phyloP scores from a whole-genome alignment of 2,113 vertebrate species.

The Rhynchomys soricoides region DNA sequence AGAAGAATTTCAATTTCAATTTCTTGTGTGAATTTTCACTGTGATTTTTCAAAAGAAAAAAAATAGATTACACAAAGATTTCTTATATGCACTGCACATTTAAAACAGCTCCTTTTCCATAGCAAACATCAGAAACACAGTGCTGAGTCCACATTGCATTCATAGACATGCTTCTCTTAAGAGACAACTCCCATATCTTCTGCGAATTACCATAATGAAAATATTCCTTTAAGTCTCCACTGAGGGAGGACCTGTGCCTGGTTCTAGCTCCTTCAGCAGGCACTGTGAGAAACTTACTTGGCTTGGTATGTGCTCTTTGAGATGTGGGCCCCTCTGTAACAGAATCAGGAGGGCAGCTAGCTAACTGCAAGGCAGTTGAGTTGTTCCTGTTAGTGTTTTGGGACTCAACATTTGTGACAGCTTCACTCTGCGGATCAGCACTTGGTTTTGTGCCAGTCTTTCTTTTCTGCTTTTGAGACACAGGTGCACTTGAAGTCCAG shows the following conservation, averaged over 20 bases:
- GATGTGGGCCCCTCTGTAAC: constrained; percentile 86
- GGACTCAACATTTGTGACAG: constrained; percentile 86
- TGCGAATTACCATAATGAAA: constrained; percentile 82
- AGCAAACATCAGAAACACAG: constrained; percentile 82
- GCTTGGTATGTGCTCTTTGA: constrained; percentile 89
- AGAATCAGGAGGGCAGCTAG: constrained; percentile 72
- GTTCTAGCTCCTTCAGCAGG: constrained; percentile 89
- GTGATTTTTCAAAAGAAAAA: constrained; percentile 77
- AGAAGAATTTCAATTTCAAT: constrained; percentile 83
- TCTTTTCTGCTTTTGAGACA: constrained; percentile 92
- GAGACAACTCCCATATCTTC: constrained; percentile 85
- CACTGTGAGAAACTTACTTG: constrained; percentile 95
- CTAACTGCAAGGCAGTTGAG: constrained; percentile 92
- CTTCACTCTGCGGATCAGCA: constrained; percentile 85
- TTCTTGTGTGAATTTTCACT: constrained; percentile 76
- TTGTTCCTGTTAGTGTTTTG: constrained; percentile 98
- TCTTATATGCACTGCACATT: constrained; percentile 96
- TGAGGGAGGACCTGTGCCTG: constrained; percentile 92
- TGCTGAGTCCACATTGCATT: constrained; percentile 90
- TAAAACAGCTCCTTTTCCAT: constrained; percentile 88
- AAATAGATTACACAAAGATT: constrained; percentile 92
- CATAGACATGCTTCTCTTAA: constrained; percentile 95
- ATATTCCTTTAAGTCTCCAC: constrained; percentile 88
- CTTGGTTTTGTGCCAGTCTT: constrained; percentile 90
- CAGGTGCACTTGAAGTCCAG: constrained; percentile 90